These are phyloP conservation scores for Steinernema scapterisci DNA, from an alignment of 2,888 invertebrate species.

Conservation along the genomic window DNA sequence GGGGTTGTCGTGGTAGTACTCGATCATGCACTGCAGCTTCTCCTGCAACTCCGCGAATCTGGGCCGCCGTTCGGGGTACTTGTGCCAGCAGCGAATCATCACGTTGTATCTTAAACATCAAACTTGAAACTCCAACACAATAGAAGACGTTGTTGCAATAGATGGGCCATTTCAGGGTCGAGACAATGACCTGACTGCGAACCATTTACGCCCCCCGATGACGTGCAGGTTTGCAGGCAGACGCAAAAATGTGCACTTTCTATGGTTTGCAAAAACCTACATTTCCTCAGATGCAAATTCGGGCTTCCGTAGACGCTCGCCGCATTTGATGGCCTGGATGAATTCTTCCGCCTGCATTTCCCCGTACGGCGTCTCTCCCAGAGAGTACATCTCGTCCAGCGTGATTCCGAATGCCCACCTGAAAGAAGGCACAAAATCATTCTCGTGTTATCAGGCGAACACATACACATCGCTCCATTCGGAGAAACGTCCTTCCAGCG, in stretches of 20 bases:
- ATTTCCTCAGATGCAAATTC: slow-evolving; percentile 51
- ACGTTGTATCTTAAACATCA: slow-evolving; percentile 45
- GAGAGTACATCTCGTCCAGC: slow-evolving; percentile 51
- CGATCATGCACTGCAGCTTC: slow-evolving; percentile 42
- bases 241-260: neutral
- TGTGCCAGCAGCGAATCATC: slow-evolving; percentile 51
- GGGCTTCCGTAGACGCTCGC: slow-evolving; percentile 47
- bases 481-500: slow-evolving; percentile 50
- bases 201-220: too few species aligned
- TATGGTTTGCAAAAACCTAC: slow-evolving; percentile 37
- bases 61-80: slow-evolving; percentile 46
- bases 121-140: neutral
- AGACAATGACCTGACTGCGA: too few species aligned
- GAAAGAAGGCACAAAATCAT: neutral
- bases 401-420: slow-evolving; percentile 55
- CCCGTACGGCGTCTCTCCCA: slow-evolving; percentile 51
- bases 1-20: slow-evolving; percentile 45
- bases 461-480: slow-evolving; percentile 44
- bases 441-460: neutral
- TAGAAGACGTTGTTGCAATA: neutral
- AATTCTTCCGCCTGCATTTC: slow-evolving; percentile 49
- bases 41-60: slow-evolving; percentile 48
- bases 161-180: neutral
- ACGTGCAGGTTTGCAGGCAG: too few species aligned
- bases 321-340: slow-evolving; percentile 46